A percentile compares a stretch with the other conserved stretches of the same genome.
phyloP scores from a whole-genome alignment of 2,888 invertebrate species.

The Tiphia femorata region DNA sequence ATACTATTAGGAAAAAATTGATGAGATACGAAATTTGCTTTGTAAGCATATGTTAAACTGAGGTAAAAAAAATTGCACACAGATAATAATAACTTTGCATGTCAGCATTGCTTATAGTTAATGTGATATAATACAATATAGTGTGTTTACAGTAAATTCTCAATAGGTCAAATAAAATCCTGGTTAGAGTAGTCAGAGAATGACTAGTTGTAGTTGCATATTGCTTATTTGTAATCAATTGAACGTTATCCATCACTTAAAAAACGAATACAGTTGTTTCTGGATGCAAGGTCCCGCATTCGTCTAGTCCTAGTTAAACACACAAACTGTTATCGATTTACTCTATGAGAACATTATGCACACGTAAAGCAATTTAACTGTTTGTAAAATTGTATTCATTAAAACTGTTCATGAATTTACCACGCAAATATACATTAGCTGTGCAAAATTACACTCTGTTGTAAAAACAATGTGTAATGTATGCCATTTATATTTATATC shows the following conservation, averaged over 20 bases:
- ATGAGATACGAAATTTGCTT: no score
- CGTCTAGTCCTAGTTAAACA: constrained; percentile 64
- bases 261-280: constrained; percentile 67
- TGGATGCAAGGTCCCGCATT: constrained; percentile 62
- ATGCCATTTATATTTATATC: not conserved
- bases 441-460: no score
- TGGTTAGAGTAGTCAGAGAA: constrained; percentile 3
- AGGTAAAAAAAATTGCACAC: not conserved
- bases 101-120: no score
- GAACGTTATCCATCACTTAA: constrained; percentile 47
- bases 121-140: no score
- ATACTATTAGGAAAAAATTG: no score
- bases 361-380: not conserved
- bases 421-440: not conserved
- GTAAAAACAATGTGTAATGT: not conserved
- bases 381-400: not conserved
- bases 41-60: no score
- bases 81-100: no score
- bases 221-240: constrained; percentile 20
- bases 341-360: no score
- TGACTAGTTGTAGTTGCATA: constrained; percentile 7
- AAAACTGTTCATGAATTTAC: not conserved
- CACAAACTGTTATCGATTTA: constrained; percentile 49
- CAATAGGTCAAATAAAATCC: constrained; percentile 2
- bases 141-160: not conserved